Conservation (phyloP, 2,888 invertebrate genomes). For the Phanerotoma sp. region DNA sequence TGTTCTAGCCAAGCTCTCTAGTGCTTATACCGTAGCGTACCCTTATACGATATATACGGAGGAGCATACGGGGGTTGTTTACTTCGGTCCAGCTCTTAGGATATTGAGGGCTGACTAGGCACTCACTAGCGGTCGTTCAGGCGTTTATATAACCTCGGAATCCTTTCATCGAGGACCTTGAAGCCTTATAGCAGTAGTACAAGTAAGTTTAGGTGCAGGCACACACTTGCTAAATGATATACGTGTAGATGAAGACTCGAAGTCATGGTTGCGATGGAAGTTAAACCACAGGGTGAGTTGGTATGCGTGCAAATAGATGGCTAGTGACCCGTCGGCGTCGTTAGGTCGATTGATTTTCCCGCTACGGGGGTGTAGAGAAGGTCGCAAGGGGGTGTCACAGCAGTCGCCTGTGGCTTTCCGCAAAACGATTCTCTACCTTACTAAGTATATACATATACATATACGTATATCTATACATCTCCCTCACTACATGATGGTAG, state of each 20-base stretch:
- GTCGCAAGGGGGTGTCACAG: conserved; percentile 47
- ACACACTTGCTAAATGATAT: background rate
- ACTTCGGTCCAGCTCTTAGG: conserved; percentile 55
- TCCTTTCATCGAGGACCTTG: conserved; percentile 28
- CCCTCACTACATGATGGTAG: too few species aligned
- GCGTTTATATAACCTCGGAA: conserved; percentile 28
- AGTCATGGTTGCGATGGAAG: conserved; percentile 27
- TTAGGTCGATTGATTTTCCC: conserved; percentile 55
- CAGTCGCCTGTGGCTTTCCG: conserved; percentile 50
- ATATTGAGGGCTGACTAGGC: conserved; percentile 57
- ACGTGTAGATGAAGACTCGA: conserved; percentile 9
- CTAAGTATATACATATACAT: conserved; percentile 19
- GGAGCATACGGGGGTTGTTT: conserved; percentile 55
- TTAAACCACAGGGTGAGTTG: conserved; percentile 27
- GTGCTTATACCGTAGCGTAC: conserved; percentile 52
- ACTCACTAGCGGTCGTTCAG: conserved; percentile 36
- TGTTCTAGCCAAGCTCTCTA: conserved; percentile 41
- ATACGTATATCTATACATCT: conserved; percentile 21
- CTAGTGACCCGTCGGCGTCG: conserved; percentile 42
- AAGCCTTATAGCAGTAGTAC: conserved; percentile 17
- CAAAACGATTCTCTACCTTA: conserved; percentile 39
- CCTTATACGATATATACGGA: conserved; percentile 42
- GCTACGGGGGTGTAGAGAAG: conserved; percentile 29
- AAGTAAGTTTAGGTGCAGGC: conserved; percentile 12
- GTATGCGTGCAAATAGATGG: conserved; percentile 11